phyloP scores from a whole-genome alignment of 2,113 vertebrate genomes.

The Pomatorhinus ruficollis region DNA sequence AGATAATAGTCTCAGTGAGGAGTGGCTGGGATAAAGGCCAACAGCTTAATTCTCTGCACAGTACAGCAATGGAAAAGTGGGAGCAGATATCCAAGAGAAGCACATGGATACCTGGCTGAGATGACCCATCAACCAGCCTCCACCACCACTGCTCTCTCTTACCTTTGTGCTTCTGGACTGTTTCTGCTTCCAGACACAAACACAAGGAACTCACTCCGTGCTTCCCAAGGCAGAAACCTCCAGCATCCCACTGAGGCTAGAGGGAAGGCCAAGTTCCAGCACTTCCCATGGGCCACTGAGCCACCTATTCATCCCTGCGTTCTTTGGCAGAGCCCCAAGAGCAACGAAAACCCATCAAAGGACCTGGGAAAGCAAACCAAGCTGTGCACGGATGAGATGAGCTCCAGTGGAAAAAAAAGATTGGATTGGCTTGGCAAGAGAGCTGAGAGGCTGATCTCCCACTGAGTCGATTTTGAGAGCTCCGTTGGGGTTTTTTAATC shows the following conservation, averaged over 20 bases:
- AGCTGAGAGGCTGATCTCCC: background rate
- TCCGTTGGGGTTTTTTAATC: constrained; percentile 30
- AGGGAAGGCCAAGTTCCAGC: background rate
- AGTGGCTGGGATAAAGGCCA: background rate
- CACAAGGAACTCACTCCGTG: background rate
- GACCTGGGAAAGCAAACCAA: constrained; percentile 25
- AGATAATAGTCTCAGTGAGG: background rate
- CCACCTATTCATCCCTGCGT: constrained; percentile 8
- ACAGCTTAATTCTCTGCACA: accelerated
- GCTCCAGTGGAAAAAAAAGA: background rate
- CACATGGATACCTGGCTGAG: background rate
- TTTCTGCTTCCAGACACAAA: background rate
- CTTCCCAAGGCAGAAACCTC: background rate
- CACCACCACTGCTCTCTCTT: background rate
- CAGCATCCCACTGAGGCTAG: background rate
- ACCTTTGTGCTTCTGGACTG: background rate
- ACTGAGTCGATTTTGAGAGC: constrained; percentile 7
- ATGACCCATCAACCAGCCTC: background rate
- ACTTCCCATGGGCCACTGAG: background rate
- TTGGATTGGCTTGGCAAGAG: constrained; percentile 14
- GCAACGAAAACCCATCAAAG: constrained; percentile 26
- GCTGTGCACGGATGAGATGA: background rate
- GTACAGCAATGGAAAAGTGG: background rate
- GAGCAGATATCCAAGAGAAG: background rate
- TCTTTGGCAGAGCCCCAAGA: constrained; percentile 28